Conservation (phyloP, 2,113 vertebrate species). For the Rostratula benghalensis region DNA sequence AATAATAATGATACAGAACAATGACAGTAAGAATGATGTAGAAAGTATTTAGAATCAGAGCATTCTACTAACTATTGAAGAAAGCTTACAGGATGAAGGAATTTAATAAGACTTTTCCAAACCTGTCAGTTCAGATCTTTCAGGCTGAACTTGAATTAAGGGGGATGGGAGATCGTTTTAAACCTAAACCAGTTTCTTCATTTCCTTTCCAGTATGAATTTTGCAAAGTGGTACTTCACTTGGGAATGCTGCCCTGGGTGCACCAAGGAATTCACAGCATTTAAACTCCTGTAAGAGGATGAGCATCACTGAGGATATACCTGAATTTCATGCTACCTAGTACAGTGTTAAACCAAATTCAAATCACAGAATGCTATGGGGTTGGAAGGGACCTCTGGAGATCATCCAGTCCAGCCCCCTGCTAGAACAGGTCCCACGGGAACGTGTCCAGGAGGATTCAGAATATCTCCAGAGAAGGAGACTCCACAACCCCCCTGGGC, state of each 20-base stretch:
- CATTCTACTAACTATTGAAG: not conserved
- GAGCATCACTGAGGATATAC: not conserved
- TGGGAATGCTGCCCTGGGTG: not conserved
- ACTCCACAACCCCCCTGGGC: no score
- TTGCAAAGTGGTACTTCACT: not conserved
- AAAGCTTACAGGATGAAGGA: not conserved
- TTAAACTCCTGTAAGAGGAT: not conserved
- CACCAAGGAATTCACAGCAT: not conserved
- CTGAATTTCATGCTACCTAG: not conserved
- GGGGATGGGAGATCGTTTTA: not conserved
- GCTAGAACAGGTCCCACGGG: no score
- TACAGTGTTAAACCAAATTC: not conserved
- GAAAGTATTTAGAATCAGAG: not conserved
- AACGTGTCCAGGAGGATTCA: no score
- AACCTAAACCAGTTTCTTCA: not conserved
- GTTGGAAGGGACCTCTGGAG: no score
- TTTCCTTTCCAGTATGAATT: not conserved
- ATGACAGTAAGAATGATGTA: not conserved
- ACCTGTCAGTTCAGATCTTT: not conserved
- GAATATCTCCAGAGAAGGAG: no score
- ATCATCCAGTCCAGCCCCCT: no score
- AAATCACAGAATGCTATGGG: not conserved
- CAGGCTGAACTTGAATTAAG: not conserved
- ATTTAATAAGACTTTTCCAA: not conserved
- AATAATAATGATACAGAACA: not conserved